Base-by-base conservation (phyloP, 1,140 invertebrate genomes). In the Cydia pomonella region DNA sequence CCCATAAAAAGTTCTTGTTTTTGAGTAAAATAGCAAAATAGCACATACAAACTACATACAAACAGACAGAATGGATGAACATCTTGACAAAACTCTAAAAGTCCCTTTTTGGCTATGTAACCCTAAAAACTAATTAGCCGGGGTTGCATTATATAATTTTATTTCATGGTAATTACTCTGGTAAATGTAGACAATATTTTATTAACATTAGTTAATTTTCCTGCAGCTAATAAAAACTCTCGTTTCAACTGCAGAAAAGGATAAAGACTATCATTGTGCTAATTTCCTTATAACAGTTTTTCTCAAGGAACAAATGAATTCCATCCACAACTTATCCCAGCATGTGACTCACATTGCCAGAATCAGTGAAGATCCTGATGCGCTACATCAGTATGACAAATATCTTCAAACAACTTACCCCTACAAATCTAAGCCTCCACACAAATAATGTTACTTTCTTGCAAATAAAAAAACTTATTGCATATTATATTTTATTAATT, bases 281-380 rank as follows among this genome's bases (percentile, higher is more conserved):
- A 79, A 85, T 75, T 82, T 82, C 73, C 50, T 85, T 0, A 85
- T 80, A 50, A 81, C 83, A 21, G 72, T 76, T 16, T 85, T 81
- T 73, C 74, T 85, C 13, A 62, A 62, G n/a, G 83, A 85, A 50
- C 83, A 85, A 76, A 79, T 80, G 38, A 25, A 41, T 38, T 79
- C 83, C 21, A 74, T 85, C 18, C 73, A 81, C 77, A 80, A 83
- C 72, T 62, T 85, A 0, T 71, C 78, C 16, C 75, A 74, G 10
- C 79, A 83, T 73, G 63, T 83, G 9, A 75, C 74, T 5, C 74
- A 72, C 33, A 29, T 85, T 12, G 18, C 74, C 6, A 72, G 75
- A 64, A 50, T 82, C 12, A 73, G 53, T 50, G 73, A 76, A 47
- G 72, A 79, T 74, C 63, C 77, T 73, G 76, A 82, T 76, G 77